phyloP scores from a whole-genome alignment of 1,140 invertebrate species.

The Leptoteleia sp. region DNA sequence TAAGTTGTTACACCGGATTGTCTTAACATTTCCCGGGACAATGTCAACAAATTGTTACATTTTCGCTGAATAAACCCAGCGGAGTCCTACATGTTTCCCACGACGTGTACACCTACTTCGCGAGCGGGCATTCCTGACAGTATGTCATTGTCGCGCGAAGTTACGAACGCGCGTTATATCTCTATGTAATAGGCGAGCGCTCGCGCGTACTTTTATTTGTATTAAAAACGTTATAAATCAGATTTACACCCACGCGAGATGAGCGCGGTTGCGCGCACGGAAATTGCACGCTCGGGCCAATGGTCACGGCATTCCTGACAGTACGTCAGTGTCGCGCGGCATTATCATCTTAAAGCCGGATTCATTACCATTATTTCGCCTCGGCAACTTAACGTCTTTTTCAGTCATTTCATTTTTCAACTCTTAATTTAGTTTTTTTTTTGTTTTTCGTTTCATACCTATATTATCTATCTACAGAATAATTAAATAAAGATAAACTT shows the following conservation, averaged over 20 bases:
- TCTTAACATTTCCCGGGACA: not conserved
- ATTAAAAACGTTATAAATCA: constrained; percentile 77
- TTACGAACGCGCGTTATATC: constrained; percentile 68
- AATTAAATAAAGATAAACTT: too few relatives aligned
- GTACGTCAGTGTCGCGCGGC: constrained; percentile 74
- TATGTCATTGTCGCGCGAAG: constrained; percentile 74
- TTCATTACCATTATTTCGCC: too few relatives aligned
- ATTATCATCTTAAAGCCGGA: constrained; percentile 76
- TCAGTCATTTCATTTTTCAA: too few relatives aligned
- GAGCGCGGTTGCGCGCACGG: constrained; percentile 43
- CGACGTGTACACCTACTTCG: constrained; percentile 57
- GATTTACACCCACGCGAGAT: constrained; percentile 65
- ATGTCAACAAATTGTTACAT: constrained; percentile 41
- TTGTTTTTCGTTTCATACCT: too few relatives aligned
- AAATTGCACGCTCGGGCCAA: constrained; percentile 20
- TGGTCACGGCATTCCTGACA: constrained; percentile 68
- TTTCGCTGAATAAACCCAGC: constrained; percentile 45
- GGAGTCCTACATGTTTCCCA: constrained; percentile 62
- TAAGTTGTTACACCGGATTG: too few relatives aligned
- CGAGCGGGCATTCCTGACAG: constrained; percentile 67
- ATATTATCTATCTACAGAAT: too few relatives aligned
- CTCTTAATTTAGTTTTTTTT: too few relatives aligned
- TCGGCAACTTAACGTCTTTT: too few relatives aligned
- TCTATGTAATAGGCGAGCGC: constrained; percentile 61
- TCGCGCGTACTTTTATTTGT: constrained; percentile 71